Base-by-base conservation (phyloP, 2,797 vertebrate genomes). In the Trematomus bernacchii region DNA sequence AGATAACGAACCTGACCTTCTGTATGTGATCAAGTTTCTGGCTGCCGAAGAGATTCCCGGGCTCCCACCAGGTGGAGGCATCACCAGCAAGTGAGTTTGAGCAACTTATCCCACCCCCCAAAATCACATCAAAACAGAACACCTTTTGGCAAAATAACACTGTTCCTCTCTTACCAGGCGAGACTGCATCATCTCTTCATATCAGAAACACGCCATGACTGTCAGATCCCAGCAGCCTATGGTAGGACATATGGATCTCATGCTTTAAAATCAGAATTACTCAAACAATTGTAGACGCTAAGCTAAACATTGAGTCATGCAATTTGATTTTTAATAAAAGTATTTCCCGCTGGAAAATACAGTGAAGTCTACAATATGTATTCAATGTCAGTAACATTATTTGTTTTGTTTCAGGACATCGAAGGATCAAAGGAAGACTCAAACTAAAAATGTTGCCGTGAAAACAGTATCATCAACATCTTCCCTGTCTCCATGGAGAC, bases 51-150 rank as follows among this genome's bases (percentile, higher is more conserved):
- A 90, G 33, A 92, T 96, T 23, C 93, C 91, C 0, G 94, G 94
- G 42, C 93, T 97, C 18, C 97, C 96, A 74, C 94, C 95, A n/a
- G 95, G 95, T 44, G 96, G 95, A 16, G 96, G 96, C 23, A 89
- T 97, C 80, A 93, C 93, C 67, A 95, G 96, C 96, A 93, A 95
- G 93, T 96, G 71, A 94, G 95, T 54, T 27, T 19, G 14, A 80
- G 3, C 42, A 37, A 37, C 8, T 37, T 7, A 37, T 37, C 33
- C 33, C 27, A 27, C 27, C 27, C 27, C 4, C 27, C 8, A 37
- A 37, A 9, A 37, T 37, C 33, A 37, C 7, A 37, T 71, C 11
- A 66, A 57, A 72, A 21, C 6, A n/a, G 5, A 58, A 42, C 15
- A 60, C 2, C 3, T 3, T 55, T 13, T 42, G 3, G 67, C 15